Percentiles rank a stretch among this genome's conserved stretches.
Conservation (phyloP, 2,113 vertebrate genomes). For the Rana temporaria region DNA sequence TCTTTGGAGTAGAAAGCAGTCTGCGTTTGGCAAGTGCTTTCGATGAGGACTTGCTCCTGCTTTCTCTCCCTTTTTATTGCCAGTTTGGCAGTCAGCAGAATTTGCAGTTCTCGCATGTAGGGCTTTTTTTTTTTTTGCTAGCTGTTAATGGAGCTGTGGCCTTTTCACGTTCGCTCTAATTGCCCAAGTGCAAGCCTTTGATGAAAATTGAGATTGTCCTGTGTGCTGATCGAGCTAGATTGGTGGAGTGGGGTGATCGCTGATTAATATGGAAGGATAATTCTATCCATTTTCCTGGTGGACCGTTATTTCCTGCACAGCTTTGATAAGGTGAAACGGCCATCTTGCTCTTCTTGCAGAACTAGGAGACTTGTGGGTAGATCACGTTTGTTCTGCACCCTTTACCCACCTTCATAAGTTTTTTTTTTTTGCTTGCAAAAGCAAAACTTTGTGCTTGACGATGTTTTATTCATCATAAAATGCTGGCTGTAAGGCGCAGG, state of each 20-base stretch:
- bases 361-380: no score
- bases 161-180: slow-evolving; percentile 15
- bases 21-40: background rate
- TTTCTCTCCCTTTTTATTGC: slow-evolving; percentile 22
- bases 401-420: no score
- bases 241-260: background rate
- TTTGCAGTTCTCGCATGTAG: slow-evolving; percentile 15
- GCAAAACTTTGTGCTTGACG: no score
- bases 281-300: background rate
- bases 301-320: no score
- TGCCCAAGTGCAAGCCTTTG: slow-evolving; percentile 5
- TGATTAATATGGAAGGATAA: background rate
- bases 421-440: no score
- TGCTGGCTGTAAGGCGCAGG: no score
- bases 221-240: slow-evolving; percentile 1
- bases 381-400: no score
- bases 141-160: slow-evolving; percentile 15
- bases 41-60: background rate
- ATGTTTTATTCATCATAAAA: no score
- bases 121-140: slow-evolving; percentile 1
- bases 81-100: slow-evolving; percentile 14
- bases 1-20: background rate
- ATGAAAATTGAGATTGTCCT: slow-evolving; percentile 3
- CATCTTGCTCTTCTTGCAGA: no score
- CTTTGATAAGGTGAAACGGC: no score